These are phyloP conservation scores for Syngnathoides biaculeatus DNA, from an alignment of 2,113 vertebrate genomes.

Conservation along the genomic window DNA sequence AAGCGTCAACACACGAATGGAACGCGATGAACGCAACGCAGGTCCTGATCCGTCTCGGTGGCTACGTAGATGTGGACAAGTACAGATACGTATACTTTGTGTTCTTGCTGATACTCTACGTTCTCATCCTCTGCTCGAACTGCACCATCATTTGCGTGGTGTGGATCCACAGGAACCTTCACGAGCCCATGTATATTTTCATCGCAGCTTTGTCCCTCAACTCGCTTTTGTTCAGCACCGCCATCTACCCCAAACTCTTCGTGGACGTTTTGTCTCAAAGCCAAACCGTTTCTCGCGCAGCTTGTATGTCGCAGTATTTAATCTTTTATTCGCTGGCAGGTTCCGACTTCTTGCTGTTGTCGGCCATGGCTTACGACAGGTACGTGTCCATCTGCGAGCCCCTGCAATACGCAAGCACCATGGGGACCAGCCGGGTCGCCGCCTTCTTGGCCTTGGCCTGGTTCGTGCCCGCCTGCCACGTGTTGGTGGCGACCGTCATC, in stretches of 20 bases:
- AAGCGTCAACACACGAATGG: neutral
- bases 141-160: neutral
- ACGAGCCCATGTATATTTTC: slow-evolving; percentile 1
- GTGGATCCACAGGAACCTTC: slow-evolving; percentile 7
- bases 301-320: neutral
- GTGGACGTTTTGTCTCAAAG: neutral
- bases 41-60: neutral
- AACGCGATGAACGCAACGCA: neutral
- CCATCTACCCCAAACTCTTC: neutral
- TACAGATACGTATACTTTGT: slow-evolving; percentile 1
- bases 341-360: neutral
- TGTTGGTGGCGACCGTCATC: neutral
- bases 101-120: neutral
- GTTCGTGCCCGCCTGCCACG: neutral
- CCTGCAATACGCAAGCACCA: neutral
- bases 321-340: neutral
- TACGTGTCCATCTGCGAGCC: neutral
- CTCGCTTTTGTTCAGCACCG: neutral
- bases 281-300: neutral
- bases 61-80: neutral
- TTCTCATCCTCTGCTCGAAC: neutral
- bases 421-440: neutral
- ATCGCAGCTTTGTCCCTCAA: neutral
- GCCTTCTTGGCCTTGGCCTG: neutral
- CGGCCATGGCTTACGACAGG: slow-evolving; percentile 4